A percentile compares a stretch with the other conserved stretches of the same genome.
These are phyloP conservation scores for Dolichotis patagonum DNA, from an alignment of 2,113 vertebrate species.

Conservation along the genomic window DNA sequence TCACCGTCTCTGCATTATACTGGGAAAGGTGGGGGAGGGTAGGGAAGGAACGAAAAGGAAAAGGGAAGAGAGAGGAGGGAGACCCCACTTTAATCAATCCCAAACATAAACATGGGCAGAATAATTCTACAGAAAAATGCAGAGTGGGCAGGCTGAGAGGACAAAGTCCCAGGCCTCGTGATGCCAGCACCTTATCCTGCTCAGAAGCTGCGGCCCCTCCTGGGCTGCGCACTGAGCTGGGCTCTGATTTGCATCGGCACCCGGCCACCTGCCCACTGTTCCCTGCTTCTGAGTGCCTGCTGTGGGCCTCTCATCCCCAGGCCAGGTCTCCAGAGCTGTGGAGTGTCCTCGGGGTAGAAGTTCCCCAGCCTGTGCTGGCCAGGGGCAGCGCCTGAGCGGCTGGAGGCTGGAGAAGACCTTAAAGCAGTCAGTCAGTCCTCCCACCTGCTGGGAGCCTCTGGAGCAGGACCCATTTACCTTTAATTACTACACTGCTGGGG, in stretches of 20 bases:
- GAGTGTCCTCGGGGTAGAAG: background rate
- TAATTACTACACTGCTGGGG: background rate
- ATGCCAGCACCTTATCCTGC: background rate
- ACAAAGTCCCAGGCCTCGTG: background rate
- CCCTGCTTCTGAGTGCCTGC: background rate
- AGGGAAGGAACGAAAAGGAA: background rate
- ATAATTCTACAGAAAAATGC: background rate
- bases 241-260: background rate
- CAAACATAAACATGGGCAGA: background rate
- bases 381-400: background rate
- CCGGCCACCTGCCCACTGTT: constrained; percentile 13
- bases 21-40: background rate
- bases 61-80: background rate
- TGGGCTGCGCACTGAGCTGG: fast-evolving
- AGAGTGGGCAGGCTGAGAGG: background rate
- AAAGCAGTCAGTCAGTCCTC: background rate
- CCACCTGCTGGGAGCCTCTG: background rate
- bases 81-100: background rate
- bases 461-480: background rate
- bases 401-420: background rate
- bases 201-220: background rate
- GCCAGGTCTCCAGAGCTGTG: constrained; percentile 31
- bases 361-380: background rate
- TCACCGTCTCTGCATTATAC: background rate
- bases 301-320: constrained; percentile 17